These are phyloP conservation scores for Phrynocephalus guinanensis DNA, from an alignment of 2,797 vertebrate genomes.

Conservation along the genomic window DNA sequence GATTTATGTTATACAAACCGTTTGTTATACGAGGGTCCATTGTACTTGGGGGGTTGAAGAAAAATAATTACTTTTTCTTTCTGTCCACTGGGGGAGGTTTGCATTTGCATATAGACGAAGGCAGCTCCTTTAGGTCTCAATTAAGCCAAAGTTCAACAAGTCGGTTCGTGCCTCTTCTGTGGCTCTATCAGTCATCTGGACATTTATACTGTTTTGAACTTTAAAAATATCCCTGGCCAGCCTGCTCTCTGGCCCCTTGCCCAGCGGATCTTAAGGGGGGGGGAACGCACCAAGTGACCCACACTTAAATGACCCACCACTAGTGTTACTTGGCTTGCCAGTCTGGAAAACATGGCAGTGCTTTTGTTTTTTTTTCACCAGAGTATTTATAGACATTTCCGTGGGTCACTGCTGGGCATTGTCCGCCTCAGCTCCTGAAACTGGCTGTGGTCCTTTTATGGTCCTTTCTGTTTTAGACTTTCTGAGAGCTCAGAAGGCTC, in stretches of 20 bases:
- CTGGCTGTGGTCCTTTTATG: neutral
- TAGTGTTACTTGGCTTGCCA: neutral
- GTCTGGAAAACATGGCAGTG: neutral
- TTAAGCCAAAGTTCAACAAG: neutral
- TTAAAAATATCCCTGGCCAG: neutral
- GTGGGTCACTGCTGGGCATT: neutral
- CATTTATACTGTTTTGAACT: neutral
- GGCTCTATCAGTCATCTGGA: neutral
- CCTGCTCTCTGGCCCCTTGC: neutral
- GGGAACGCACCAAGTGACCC: neutral
- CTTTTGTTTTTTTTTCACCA: neutral
- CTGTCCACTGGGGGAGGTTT: too few species aligned
- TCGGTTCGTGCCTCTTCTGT: neutral
- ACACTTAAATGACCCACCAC: neutral
- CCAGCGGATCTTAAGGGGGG: neutral
- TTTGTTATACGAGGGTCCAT: too few species aligned
- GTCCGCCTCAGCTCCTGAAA: neutral
- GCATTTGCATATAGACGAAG: too few species aligned
- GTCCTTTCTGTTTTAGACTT: neutral
- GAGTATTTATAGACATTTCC: conserved; percentile 27
- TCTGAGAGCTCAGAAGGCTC: neutral
- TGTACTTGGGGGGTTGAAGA: too few species aligned
- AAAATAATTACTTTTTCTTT: too few species aligned
- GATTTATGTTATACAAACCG: too few species aligned
- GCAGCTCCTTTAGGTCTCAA: too few species aligned